phyloP scores from a whole-genome alignment of 1,140 invertebrate genomes.

The Euwallacea fornicatus region DNA sequence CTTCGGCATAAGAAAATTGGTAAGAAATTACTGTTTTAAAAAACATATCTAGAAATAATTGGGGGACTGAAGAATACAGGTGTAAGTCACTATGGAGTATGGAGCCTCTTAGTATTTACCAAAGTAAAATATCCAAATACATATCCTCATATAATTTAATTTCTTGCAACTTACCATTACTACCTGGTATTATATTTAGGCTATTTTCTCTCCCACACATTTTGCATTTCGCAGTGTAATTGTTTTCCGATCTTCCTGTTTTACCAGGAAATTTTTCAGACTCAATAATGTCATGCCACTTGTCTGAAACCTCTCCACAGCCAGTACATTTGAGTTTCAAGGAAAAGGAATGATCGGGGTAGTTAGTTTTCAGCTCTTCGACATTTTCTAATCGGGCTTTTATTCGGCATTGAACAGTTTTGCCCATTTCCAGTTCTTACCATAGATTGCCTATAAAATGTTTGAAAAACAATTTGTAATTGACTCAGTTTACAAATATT shows the following conservation, averaged over 20 bases:
- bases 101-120: too few species aligned
- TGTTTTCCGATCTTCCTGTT: conserved; percentile 73
- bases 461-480: too few species aligned
- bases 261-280: conserved; percentile 66
- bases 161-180: conserved; percentile 57
- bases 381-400: conserved; percentile 68
- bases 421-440: conserved; percentile 58
- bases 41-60: too few species aligned
- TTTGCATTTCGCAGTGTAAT: conserved; percentile 87
- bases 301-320: conserved; percentile 78
- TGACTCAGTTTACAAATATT: too few species aligned
- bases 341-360: conserved; percentile 68
- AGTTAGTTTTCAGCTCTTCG: conserved; percentile 65
- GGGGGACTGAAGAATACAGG: too few species aligned
- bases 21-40: too few species aligned
- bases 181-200: conserved; percentile 71
- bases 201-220: conserved; percentile 83
- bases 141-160: too few species aligned
- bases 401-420: conserved; percentile 68
- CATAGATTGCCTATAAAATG: background rate
- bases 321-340: conserved; percentile 76
- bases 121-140: too few species aligned
- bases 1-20: too few species aligned
- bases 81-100: too few species aligned
- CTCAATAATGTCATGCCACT: conserved; percentile 78